Percentiles rank a stretch among this genome's conserved stretches.
phyloP scores from a whole-genome alignment of 1,140 invertebrate species.

The Dendrolimus kikuchii region DNA sequence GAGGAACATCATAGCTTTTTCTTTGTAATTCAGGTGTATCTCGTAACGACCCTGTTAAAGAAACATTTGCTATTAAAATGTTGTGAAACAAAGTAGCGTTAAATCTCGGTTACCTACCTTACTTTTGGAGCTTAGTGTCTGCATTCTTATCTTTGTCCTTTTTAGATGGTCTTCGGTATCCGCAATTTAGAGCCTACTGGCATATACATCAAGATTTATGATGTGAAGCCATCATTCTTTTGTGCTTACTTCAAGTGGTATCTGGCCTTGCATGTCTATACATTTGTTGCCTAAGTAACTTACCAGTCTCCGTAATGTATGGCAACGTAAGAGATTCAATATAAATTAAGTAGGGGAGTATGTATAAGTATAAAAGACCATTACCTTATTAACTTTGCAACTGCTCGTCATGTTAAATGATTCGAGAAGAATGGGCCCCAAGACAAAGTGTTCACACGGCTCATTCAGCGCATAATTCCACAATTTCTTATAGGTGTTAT shows the following conservation, averaged over 20 bases:
- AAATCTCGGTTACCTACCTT: conserved; percentile 15
- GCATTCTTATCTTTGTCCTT: no score
- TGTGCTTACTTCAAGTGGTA: no score
- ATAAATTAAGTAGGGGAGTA: not conserved
- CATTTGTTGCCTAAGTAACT: no score
- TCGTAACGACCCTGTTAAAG: conserved; percentile 45
- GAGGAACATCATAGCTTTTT: conserved; percentile 37
- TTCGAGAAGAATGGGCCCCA: conserved; percentile 39
- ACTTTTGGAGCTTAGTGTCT: no score
- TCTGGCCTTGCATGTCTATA: no score
- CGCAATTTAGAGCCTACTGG: no score
- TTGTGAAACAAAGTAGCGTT: not conserved
- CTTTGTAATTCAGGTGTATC: conserved; percentile 39
- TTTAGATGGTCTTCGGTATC: no score
- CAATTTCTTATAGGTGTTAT: conserved; percentile 34
- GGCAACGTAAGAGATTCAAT: no score
- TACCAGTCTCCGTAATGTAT: no score
- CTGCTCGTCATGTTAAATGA: conserved; percentile 41
- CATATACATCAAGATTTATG: no score
- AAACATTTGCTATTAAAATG: conserved; percentile 4
- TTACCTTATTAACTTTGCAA: conserved; percentile 51
- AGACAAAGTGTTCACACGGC: conserved; percentile 55
- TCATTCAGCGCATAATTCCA: conserved; percentile 44
- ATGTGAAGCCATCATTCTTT: no score
- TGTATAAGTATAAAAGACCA: not conserved